phyloP scores from a whole-genome alignment of 1,140 invertebrate species.

The Vanessa tameamea region DNA sequence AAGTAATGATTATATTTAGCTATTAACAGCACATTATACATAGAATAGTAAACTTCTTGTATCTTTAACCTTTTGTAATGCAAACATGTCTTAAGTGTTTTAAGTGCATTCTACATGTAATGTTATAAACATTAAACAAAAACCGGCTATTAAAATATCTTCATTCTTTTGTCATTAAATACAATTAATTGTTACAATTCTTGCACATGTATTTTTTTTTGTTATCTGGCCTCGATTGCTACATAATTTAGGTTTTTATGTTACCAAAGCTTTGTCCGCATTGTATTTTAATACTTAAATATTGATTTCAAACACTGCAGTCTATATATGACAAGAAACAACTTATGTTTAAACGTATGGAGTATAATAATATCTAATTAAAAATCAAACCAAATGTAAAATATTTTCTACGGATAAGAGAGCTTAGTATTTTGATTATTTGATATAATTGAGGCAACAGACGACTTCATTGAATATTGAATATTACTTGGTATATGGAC shows the following conservation, averaged over 20 bases:
- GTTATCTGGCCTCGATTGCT: neutral
- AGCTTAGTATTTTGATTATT: too few species aligned
- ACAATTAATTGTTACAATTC: slow-evolving; percentile 9
- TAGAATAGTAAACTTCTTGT: slow-evolving; percentile 5
- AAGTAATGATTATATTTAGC: neutral
- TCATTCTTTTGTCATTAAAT: slow-evolving; percentile 15
- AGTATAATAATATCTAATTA: too few species aligned
- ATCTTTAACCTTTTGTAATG: slow-evolving; percentile 51
- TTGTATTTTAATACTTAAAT: neutral
- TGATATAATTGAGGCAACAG: too few species aligned
- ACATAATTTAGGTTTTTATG: neutral
- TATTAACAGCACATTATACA: neutral
- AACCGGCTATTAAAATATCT: slow-evolving; percentile 32
- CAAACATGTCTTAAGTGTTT: slow-evolving; percentile 37
- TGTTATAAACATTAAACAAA: slow-evolving; percentile 20
- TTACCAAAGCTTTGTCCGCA: neutral
- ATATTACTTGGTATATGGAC: too few species aligned
- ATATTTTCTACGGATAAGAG: too few species aligned
- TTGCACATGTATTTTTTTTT: slow-evolving; percentile 3
- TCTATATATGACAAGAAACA: neutral
- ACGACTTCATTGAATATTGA: too few species aligned
- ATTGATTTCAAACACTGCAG: neutral
- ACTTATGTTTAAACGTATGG: too few species aligned
- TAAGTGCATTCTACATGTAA: slow-evolving; percentile 34
- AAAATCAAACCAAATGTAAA: too few species aligned